phyloP scores from a whole-genome alignment of 2,888 invertebrate species.

The Ophioninae sp. region DNA sequence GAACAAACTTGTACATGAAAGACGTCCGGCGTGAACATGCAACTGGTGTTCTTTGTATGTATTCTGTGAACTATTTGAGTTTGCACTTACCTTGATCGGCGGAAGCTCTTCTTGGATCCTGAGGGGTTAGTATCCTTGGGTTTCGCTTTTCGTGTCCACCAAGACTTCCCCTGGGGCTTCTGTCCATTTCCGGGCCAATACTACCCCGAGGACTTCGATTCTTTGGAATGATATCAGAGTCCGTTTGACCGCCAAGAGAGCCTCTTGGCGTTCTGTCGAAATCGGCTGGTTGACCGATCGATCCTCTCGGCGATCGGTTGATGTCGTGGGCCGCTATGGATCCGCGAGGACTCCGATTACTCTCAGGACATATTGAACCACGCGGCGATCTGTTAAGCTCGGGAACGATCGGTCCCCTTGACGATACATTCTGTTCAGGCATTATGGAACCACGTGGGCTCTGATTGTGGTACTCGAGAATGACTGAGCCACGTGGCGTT shows the following conservation, averaged over 20 bases:
- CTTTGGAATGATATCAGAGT: constrained; percentile 64
- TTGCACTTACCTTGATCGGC: constrained; percentile 76
- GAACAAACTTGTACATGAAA: background rate
- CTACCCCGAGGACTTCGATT: constrained; percentile 83
- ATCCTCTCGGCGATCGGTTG: constrained; percentile 80
- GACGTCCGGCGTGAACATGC: background rate
- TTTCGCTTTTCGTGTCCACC: constrained; percentile 82
- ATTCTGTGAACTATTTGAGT: background rate
- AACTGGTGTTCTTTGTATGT: background rate
- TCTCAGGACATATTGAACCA: constrained; percentile 82
- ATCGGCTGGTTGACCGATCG: constrained; percentile 82
- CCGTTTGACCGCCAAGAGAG: constrained; percentile 67
- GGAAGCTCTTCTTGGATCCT: constrained; percentile 76
- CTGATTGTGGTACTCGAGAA: constrained; percentile 80
- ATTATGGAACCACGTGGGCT: constrained; percentile 81
- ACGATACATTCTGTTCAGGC: constrained; percentile 79
- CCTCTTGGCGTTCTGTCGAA: constrained; percentile 79
- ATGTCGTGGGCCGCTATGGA: constrained; percentile 80
- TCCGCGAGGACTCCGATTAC: constrained; percentile 84
- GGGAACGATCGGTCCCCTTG: constrained; percentile 82
- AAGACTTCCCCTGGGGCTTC: constrained; percentile 80
- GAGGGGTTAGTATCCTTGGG: constrained; percentile 83
- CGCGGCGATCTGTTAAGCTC: constrained; percentile 82
- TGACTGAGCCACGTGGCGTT: constrained; percentile 85
- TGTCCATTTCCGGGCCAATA: constrained; percentile 82